phyloP scores from a whole-genome alignment of 2,113 vertebrate species.

The Tauraco erythrolophus region DNA sequence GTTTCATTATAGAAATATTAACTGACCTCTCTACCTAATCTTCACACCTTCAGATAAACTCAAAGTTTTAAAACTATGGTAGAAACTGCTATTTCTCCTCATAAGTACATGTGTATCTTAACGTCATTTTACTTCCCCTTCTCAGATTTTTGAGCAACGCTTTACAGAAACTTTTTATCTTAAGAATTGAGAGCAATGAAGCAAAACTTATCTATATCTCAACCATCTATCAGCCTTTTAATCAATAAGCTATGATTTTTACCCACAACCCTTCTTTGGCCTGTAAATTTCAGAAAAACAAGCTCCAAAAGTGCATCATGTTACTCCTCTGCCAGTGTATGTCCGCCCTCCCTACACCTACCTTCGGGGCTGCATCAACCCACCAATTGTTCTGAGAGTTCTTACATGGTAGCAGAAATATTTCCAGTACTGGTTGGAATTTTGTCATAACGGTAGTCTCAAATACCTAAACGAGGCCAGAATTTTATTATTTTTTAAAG shows the following conservation, averaged over 20 bases:
- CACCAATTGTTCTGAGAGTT: rapidly evolving
- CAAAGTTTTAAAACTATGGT: background rate
- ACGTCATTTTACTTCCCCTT: background rate
- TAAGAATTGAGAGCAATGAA: background rate
- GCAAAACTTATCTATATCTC: background rate
- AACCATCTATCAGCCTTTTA: background rate
- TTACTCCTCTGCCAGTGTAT: background rate
- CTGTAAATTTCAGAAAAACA: background rate
- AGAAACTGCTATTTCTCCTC: background rate
- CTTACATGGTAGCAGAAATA: background rate
- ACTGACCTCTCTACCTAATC: background rate
- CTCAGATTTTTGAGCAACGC: background rate
- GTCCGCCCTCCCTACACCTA: rapidly evolving
- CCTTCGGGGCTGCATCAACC: background rate
- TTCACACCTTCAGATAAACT: background rate
- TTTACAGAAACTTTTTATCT: background rate
- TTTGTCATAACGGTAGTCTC: background rate
- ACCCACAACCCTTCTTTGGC: background rate
- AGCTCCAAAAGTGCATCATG: rapidly evolving
- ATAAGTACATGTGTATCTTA: background rate
- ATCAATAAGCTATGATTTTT: background rate
- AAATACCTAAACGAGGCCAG: background rate
- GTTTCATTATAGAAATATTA: background rate
- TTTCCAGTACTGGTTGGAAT: background rate
- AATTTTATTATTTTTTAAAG: background rate